Evolutionary conservation across 2,113 vertebrate species (phyloP).

Genomic region (Stigmatopora argus): DNA sequence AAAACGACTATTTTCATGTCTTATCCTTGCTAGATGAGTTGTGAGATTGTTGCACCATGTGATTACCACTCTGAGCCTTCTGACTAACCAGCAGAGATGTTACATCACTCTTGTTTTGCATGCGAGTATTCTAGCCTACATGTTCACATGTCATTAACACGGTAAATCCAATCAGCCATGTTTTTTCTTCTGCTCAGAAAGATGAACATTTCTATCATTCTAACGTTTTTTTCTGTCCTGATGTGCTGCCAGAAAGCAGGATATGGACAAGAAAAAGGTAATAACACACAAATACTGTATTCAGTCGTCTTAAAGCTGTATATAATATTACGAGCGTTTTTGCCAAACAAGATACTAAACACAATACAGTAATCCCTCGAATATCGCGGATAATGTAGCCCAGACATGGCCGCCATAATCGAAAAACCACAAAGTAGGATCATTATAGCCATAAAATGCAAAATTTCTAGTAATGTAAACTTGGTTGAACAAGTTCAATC

Average conservation of each 20-base stretch:
- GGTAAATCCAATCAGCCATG: slow-evolving; percentile 3
- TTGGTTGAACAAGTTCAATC: not conserved
- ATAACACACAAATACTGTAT: not conserved
- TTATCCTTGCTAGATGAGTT: not conserved
- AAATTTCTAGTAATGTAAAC: not conserved
- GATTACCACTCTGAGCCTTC: not conserved
- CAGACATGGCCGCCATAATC: too few relatives aligned
- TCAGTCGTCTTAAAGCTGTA: not conserved
- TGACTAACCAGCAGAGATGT: slow-evolving; percentile 19
- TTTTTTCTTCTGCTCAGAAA: not conserved
- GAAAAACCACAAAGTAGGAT: too few relatives aligned
- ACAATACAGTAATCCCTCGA: too few relatives aligned
- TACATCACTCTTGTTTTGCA: slow-evolving; percentile 29
- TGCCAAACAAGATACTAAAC: not conserved
- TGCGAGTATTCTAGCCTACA: slow-evolving; percentile 18
- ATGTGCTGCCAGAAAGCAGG: slow-evolving; percentile 45
- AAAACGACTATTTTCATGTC: not conserved
- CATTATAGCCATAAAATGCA: too few relatives aligned
- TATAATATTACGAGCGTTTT: too few relatives aligned
- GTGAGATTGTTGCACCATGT: not conserved
- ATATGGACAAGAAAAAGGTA: slow-evolving; percentile 68
- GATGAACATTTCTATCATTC: not conserved
- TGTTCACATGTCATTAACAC: not conserved
- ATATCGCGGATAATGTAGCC: too few relatives aligned
- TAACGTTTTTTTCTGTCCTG: slow-evolving; percentile 12